Base-by-base conservation (phyloP, 2,797 vertebrate genomes). In the Onychomys leucogaster region DNA sequence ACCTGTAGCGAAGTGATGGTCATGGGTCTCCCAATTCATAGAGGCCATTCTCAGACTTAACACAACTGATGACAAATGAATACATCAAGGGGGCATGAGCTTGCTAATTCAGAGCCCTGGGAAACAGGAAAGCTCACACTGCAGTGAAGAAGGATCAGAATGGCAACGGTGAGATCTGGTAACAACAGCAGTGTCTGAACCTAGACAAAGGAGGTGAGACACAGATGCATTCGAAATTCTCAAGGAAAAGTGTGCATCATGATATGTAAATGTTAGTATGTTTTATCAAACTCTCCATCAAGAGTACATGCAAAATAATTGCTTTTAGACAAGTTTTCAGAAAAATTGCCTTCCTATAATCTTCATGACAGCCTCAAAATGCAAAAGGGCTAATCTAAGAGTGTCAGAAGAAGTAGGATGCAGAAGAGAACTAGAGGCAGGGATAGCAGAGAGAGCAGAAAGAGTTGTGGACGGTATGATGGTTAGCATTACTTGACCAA, bases 271-370 rank as follows among this genome's bases (percentile, higher is more conserved):
- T 71, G 55, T 13, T 83, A 88, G n/a, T 46, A 55, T 77, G 63
- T 83, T 80, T 52, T 37, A 41, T 29, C 6, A 5, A 93, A n/a
- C 2, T 86, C 34, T 92, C 57, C 75, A 82, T 52, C 41, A 90
- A 61, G 10, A n/a, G 1, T 86, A 6, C 46, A 32, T 12, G 8
- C 21, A 76, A 34, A 91, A 87, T 34, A 94, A 69, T 63, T 11
- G 57, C 75, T 94, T 97, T 94, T 19, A 80, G 59, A 41, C 3
- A 92, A 61, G 11, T 94, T 94, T 46, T 93, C 17, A 59, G 83
- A 90, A 80, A 67, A 32, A 1, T 29, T 63, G 75, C 83, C 5
- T 76, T 49, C 84, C 2, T 0, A 23, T 71, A 93, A 93, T 52
- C 61, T 67, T 8, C 5, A 65, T 7, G 37, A 92, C n/a, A 25